Base-by-base conservation (phyloP, 2,888 invertebrate genomes). In the Spodoptera exigua region DNA sequence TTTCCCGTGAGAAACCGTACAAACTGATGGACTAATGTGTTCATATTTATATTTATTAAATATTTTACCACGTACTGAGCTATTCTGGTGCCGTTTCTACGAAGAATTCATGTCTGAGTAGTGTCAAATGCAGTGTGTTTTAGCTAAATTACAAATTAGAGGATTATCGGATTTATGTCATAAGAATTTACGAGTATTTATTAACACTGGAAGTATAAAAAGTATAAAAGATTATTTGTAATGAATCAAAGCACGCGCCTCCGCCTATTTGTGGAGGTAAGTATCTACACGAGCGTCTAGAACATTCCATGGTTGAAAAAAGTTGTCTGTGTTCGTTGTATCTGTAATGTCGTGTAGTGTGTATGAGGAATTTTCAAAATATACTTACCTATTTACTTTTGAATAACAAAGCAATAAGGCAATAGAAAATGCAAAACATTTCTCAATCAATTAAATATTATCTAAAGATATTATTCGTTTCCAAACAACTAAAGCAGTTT, bases 221-320 rank as follows among this genome's bases (percentile, higher is more conserved):
- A n/a, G n/a, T n/a, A n/a, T 21, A 5, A 48, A 55, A 58, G 53
- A 56, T 18, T 40, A 34, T 34, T 49, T 40, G 45, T 60, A 48
- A 55, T 52, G 64, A 45, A 61, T 57, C 47, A 45, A n/a, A 46
- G 39, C 54, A 66, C 43, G 51, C 48, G 54, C 32, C n/a, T 52
- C 13, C 2, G 27, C 1, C n/a, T n/a, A n/a, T n/a, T n/a, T n/a
- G n/a, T n/a, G n/a, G n/a, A n/a, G n/a, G n/a, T n/a, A n/a, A n/a
- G n/a, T n/a, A n/a, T n/a, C n/a, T n/a, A n/a, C n/a, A n/a, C n/a
- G n/a, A n/a, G n/a, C 7, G 27, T 27, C 27, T 27, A 9, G 27
- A 27, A 27, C 27, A 27, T 27, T 27, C 27, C 7, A 9, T 27
- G 27, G 7, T 27, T 27, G 9, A 27, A 27, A 1, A 27, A 27